These are phyloP conservation scores for Conistra vaccinii DNA, from an alignment of 2,888 invertebrate genomes.

Conservation along the genomic window DNA sequence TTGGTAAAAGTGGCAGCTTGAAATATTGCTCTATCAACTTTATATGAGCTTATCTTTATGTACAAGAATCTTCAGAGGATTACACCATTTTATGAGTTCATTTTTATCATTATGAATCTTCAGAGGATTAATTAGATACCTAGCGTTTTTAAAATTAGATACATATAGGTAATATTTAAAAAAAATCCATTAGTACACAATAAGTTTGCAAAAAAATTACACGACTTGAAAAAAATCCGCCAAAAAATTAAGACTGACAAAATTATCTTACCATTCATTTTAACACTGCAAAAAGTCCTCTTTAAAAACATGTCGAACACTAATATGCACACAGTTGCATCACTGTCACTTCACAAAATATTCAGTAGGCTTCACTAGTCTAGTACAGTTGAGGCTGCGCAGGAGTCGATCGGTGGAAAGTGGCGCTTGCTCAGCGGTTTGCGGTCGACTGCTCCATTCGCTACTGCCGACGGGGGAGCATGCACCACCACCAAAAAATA, in stretches of 20 bases:
- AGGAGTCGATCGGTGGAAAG: constrained; percentile 68
- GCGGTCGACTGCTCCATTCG: constrained; percentile 70
- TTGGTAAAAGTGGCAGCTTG: neutral
- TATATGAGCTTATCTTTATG: neutral
- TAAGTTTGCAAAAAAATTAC: neutral
- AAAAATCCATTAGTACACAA: neutral
- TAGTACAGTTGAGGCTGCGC: constrained; percentile 66
- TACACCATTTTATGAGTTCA: too few species aligned
- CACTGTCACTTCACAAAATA: constrained; percentile 84
- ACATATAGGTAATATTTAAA: neutral
- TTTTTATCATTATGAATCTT: neutral
- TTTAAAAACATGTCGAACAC: constrained; percentile 74
- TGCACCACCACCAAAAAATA: constrained; percentile 59
- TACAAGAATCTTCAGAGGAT: neutral
- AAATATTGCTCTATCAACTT: neutral
- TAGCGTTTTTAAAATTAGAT: neutral
- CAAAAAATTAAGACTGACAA: neutral
- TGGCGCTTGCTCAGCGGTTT: constrained; percentile 72
- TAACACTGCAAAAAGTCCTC: constrained; percentile 82
- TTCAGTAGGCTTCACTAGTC: constrained; percentile 50
- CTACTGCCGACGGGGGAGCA: constrained; percentile 49
- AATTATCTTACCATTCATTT: constrained; percentile 83
- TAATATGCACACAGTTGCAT: constrained; percentile 81
- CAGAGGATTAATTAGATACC: neutral
- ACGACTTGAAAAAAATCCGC: neutral